Percentiles rank a stretch among this genome's conserved stretches.
phyloP scores from a whole-genome alignment of 2,888 invertebrate species.

The Nezara viridula region DNA sequence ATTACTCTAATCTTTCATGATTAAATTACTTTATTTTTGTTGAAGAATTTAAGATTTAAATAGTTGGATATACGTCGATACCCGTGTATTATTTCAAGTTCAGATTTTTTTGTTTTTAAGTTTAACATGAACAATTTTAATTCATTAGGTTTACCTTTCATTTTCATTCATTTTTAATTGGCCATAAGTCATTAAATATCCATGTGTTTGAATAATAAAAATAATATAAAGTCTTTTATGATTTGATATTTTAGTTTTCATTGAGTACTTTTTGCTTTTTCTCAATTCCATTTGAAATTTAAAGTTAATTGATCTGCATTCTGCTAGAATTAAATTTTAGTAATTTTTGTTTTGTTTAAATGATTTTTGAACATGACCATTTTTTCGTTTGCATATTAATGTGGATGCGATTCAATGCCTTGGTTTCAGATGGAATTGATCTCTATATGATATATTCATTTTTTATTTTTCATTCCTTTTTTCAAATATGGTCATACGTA shows the following conservation, averaged over 20 bases:
- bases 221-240: not conserved
- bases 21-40: not conserved
- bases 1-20: not conserved
- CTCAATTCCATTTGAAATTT: conserved; percentile 1
- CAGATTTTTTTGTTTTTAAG: not conserved
- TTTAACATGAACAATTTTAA: too few relatives aligned
- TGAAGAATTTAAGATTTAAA: not conserved
- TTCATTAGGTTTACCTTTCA: not conserved
- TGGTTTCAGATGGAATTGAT: not conserved
- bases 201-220: not conserved
- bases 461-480: not conserved
- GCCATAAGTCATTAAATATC: not conserved
- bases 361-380: not conserved
- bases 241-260: not conserved
- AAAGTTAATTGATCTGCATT: not conserved
- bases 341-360: too few relatives aligned
- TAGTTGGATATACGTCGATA: not conserved
- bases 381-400: not conserved
- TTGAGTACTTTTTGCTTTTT: not conserved
- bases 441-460: not conserved
- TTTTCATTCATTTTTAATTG: not conserved
- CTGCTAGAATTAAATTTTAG: not conserved
- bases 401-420: not conserved
- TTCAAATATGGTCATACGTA: too few relatives aligned
- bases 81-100: not conserved